Conservation (phyloP, 2,888 invertebrate genomes). For the Clivina fossor region DNA sequence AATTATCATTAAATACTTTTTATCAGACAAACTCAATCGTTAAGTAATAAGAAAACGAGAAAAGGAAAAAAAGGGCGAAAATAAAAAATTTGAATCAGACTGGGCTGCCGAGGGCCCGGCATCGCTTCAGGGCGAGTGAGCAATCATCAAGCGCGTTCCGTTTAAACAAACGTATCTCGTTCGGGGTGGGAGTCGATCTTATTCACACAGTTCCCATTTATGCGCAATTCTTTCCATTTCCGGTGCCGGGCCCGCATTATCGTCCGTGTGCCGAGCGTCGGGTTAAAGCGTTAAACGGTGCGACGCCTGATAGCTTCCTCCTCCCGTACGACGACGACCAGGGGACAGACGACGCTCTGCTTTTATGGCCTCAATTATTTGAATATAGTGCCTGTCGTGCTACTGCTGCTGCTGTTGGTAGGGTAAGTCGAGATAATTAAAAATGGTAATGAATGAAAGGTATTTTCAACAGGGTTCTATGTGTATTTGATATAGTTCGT, state of each 20-base stretch:
- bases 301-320: slow-evolving; percentile 12
- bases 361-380: slow-evolving; percentile 16
- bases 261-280: slow-evolving; percentile 21
- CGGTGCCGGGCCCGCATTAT: slow-evolving; percentile 30
- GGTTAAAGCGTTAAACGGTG: slow-evolving; percentile 30
- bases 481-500: no score
- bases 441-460: slow-evolving; percentile 18
- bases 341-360: no score
- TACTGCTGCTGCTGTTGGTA: neutral
- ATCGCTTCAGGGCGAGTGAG: no score
- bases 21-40: no score
- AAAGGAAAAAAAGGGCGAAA: no score
- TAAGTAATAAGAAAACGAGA: no score
- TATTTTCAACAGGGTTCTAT: no score
- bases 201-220: slow-evolving; percentile 33
- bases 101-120: no score
- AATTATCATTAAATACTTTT: no score
- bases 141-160: no score
- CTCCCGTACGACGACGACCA: neutral
- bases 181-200: slow-evolving; percentile 24
- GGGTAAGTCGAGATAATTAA: slow-evolving; percentile 7
- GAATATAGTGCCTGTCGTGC: neutral
- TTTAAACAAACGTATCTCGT: slow-evolving; percentile 29
- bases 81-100: no score
- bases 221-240: slow-evolving; percentile 32